These are phyloP conservation scores for Metridium senile DNA, from an alignment of 92 coral and sea anemone species.

Conservation along the genomic window DNA sequence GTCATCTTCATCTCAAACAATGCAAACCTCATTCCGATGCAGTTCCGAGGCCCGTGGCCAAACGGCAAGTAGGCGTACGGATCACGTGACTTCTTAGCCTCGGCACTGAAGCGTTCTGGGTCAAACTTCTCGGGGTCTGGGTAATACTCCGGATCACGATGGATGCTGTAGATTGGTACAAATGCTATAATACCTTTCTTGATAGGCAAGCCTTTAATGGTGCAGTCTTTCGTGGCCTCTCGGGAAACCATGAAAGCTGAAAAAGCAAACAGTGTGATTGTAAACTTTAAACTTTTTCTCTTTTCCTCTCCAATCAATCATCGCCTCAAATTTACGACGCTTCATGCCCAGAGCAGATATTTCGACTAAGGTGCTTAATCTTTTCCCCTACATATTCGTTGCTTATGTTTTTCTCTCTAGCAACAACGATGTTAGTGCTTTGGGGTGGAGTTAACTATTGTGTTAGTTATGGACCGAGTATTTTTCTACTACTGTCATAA, in stretches of 20 bases:
- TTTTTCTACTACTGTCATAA: no score
- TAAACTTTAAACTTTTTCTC: no score
- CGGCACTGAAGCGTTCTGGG: slow-evolving; percentile 60
- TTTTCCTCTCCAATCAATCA: no score
- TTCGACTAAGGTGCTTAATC: not conserved
- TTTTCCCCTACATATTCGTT: no score
- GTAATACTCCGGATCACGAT: slow-evolving; percentile 12
- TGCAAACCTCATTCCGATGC: slow-evolving; percentile 3
- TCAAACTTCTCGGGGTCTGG: slow-evolving; percentile 62
- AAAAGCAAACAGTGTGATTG: not conserved
- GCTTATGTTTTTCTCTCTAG: no score
- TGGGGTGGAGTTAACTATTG: no score
- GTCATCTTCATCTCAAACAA: not conserved
- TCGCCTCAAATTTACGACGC: not conserved
- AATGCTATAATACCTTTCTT: not conserved
- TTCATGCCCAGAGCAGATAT: not conserved
- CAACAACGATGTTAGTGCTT: no score
- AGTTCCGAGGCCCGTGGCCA: slow-evolving; percentile 2
- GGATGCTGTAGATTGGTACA: slow-evolving; percentile 11
- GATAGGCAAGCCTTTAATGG: not conserved
- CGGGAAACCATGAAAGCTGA: not conserved
- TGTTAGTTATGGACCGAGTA: no score
- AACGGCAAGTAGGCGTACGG: slow-evolving; percentile 8
- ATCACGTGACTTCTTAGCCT: slow-evolving; percentile 68
- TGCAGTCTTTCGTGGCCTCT: not conserved